Conservation (phyloP, 2,113 vertebrate species). For the Smithornis capensis region DNA sequence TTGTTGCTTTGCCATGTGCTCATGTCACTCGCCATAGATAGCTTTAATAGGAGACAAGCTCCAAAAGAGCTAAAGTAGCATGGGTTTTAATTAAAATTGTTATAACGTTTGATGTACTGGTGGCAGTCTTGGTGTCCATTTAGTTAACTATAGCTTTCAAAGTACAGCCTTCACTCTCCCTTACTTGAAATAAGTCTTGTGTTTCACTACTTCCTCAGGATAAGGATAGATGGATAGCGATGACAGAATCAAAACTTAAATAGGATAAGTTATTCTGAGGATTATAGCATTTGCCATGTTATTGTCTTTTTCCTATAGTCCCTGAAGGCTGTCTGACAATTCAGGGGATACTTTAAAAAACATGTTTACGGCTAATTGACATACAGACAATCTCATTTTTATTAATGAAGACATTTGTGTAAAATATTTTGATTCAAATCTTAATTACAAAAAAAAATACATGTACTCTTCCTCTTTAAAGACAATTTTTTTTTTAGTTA, state of each 20-base stretch:
- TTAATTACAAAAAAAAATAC: neutral
- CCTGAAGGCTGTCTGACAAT: neutral
- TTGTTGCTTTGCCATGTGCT: neutral
- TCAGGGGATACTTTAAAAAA: neutral
- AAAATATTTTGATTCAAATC: neutral
- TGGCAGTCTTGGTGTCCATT: neutral
- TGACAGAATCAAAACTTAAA: conserved; percentile 42
- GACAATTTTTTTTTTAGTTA: neutral
- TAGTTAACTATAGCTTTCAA: neutral
- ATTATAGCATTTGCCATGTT: conserved; percentile 20
- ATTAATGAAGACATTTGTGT: neutral
- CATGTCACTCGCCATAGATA: neutral
- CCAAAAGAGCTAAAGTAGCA: neutral
- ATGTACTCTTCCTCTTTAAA: neutral
- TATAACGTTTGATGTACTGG: neutral
- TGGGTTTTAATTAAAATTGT: neutral
- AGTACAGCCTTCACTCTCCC: neutral
- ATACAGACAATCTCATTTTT: neutral
- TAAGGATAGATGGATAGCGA: conserved; percentile 3
- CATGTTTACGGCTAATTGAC: neutral
- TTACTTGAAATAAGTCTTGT: conserved; percentile 9
- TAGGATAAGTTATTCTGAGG: conserved; percentile 21
- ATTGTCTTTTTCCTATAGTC: conserved; percentile 8
- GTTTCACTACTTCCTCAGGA: conserved; percentile 25
- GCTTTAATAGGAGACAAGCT: neutral